Base-by-base conservation (phyloP, 2,888 invertebrate genomes). In the Gryllus longicercus region DNA sequence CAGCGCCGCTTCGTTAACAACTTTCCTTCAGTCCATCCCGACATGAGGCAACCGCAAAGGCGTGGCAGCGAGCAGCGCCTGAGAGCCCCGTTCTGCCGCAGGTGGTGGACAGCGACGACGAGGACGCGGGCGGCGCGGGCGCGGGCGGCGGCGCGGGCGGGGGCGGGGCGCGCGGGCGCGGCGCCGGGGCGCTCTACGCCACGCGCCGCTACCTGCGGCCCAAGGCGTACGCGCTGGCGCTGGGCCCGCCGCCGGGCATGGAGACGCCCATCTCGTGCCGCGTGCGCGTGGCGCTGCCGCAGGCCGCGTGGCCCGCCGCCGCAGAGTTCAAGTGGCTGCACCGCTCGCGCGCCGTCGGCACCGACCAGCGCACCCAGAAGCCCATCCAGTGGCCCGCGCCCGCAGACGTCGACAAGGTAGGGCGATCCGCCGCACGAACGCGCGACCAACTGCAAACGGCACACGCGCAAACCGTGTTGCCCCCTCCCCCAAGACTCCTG, bases 271-370 rank as follows among this genome's bases (percentile, higher is more conserved):
- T n/a, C 14, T 14, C 63, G 63, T 63, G 63, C 63, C 14, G 14
- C 63, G 63, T 63, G n/a, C 63, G 63, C 63, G 63, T 63, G 16
- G 63, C 63, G 63, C n/a, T 63, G 63, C 63, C 63, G 16, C 63
- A 63, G n/a, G n/a, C 63, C 16, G 63, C 14, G n/a, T 63, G 63
- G 63, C 63, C 63, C 16, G 63, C 63, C 16, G 4, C 2, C 63
- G 16, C n/a, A n/a, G 16, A 63, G n/a, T n/a, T 63, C 16, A 14
- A 63, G 14, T 63, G 63, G 63, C 14, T 18, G 16, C 14, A 14
- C 16, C 63, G 63, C 63, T 18, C 14, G n/a, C 63, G 63, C 63
- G 63, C 63, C 16, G 16, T n/a, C 14, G 63, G 16, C 63, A 11
- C 12, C 63, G 63, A 63, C 63, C 63, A 14, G 16, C 63, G 63